Conservation (phyloP, 1,140 invertebrate species). For the Nasonia vitripennis region DNA sequence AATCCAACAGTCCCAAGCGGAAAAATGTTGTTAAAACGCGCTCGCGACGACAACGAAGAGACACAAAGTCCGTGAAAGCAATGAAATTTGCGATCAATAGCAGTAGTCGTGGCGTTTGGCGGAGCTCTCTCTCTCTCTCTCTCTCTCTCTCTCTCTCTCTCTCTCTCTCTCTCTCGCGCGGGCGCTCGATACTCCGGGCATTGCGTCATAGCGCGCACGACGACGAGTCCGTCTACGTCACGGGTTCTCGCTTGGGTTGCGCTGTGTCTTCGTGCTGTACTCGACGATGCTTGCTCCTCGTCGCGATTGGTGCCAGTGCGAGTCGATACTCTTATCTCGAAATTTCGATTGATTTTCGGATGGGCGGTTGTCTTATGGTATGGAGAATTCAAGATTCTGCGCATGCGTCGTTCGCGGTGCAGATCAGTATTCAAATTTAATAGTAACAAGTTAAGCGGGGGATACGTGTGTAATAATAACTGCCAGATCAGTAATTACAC, state of each 20-base stretch:
- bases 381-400: too few species aligned
- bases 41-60: background rate
- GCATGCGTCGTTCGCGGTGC: too few species aligned
- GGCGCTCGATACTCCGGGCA: background rate
- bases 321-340: background rate
- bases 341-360: background rate
- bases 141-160: background rate
- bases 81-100: constrained; percentile 23
- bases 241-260: background rate
- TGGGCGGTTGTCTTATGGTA: background rate
- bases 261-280: background rate
- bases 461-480: too few species aligned
- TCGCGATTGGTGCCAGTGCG: background rate
- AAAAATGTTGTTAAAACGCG: background rate
- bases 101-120: background rate
- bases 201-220: background rate
- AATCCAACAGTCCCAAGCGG: background rate
- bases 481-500: too few species aligned
- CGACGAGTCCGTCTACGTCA: constrained; percentile 8
- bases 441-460: too few species aligned
- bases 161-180: background rate
- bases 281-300: background rate
- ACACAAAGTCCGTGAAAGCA: background rate
- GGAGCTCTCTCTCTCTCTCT: background rate
- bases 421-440: too few species aligned